These are phyloP conservation scores for Podarcis lilfordi DNA, from an alignment of 2,797 vertebrate genomes.

Conservation along the genomic window DNA sequence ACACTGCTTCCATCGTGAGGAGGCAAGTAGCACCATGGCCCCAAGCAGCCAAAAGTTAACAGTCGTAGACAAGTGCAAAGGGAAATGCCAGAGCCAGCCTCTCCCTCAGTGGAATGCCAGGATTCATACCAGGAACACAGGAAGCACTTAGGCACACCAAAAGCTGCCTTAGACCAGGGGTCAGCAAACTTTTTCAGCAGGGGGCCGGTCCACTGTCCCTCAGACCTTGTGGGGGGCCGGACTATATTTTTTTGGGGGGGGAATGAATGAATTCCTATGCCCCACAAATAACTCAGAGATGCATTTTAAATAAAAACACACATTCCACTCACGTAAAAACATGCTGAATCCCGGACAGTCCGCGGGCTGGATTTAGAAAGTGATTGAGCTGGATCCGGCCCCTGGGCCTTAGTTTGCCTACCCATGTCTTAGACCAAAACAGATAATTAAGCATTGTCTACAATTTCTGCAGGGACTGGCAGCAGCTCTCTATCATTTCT, in stretches of 20 bases:
- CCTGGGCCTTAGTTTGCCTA: no score
- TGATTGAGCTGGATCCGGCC: no score
- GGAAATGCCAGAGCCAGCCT: background rate
- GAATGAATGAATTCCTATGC: no score
- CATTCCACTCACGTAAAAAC: no score
- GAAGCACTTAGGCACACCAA: background rate
- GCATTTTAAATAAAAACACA: no score
- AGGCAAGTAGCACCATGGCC: background rate
- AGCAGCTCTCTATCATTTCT: background rate
- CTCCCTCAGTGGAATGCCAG: background rate
- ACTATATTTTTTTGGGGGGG: no score
- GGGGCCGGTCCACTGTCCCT: no score
- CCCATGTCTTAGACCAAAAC: background rate
- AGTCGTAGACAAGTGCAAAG: background rate
- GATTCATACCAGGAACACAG: background rate
- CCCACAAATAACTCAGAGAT: no score
- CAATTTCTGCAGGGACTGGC: background rate
- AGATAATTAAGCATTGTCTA: background rate
- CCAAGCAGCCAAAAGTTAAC: background rate
- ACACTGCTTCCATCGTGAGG: background rate
- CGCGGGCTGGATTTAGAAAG: no score
- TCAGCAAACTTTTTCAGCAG: no score
- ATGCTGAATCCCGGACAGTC: no score
- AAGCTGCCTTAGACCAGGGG: background rate
- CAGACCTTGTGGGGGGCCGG: no score